A percentile compares a stretch with the other conserved stretches of the same genome.
phyloP scores from a whole-genome alignment of 2,113 vertebrate species.

The Sebastes fasciatus region DNA sequence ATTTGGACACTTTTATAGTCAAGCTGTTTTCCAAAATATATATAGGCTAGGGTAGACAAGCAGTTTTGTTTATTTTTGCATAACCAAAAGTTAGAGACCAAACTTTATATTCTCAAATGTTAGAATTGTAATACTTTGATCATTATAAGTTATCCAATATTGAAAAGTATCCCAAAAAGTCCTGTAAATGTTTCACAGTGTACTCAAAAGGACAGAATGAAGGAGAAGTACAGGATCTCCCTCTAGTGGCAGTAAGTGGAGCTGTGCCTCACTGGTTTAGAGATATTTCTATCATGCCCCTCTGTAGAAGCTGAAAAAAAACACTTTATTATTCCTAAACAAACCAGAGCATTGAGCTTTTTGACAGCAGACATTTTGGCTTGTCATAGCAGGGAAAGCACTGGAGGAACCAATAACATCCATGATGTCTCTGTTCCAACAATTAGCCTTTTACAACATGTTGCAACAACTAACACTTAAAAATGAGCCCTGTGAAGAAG shows the following conservation, averaged over 20 bases:
- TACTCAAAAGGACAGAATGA: neutral
- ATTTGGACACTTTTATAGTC: neutral
- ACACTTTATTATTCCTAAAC: neutral
- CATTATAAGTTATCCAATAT: no score
- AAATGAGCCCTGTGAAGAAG: neutral
- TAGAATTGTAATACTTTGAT: no score
- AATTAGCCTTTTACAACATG: neutral
- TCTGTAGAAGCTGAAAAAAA: neutral
- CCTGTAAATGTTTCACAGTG: neutral
- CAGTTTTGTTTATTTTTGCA: neutral
- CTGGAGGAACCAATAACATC: neutral
- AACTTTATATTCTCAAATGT: no score
- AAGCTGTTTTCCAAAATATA: neutral
- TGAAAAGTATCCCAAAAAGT: no score
- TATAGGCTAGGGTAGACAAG: neutral
- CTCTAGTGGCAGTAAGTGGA: slow-evolving; percentile 39
- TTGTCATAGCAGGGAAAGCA: neutral
- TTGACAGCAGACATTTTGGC: neutral
- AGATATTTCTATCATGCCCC: neutral
- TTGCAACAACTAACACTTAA: neutral
- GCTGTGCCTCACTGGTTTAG: neutral
- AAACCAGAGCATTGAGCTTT: neutral
- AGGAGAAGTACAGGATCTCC: neutral
- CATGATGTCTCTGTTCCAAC: no score
- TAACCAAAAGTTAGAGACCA: no score